Conservation (phyloP, 1,140 invertebrate species). For the Leptonema lineaticorne region DNA sequence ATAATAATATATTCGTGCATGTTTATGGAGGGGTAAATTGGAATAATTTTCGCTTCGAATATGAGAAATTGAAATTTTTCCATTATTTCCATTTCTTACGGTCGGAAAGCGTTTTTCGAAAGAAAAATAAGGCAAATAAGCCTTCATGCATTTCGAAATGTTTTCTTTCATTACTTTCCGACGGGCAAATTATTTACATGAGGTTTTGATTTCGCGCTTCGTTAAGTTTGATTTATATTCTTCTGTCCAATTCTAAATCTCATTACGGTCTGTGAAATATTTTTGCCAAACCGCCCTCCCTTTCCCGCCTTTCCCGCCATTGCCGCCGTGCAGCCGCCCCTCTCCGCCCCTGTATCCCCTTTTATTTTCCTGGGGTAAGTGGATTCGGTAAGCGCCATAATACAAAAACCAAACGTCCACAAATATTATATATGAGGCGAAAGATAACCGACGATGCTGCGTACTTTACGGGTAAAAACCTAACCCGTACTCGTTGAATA, state of each 20-base stretch:
- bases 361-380: conserved; percentile 14
- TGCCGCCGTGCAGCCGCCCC: too few relatives aligned
- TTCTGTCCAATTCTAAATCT: conserved; percentile 19
- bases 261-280: conserved; percentile 14
- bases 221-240: conserved; percentile 18
- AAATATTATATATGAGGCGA: conserved; percentile 1
- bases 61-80: too few relatives aligned
- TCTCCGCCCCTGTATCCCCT: too few relatives aligned
- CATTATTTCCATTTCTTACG: too few relatives aligned
- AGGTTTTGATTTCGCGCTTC: conserved; percentile 19
- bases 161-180: conserved; percentile 17
- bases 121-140: neutral
- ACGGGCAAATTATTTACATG: conserved; percentile 19
- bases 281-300: too few relatives aligned
- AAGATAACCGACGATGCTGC: conserved; percentile 1
- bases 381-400: conserved; percentile 16
- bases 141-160: conserved; percentile 9
- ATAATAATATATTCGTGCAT: too few relatives aligned
- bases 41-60: too few relatives aligned
- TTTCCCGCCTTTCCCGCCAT: too few relatives aligned
- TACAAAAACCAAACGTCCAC: conserved; percentile 6
- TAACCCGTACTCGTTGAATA: too few relatives aligned
- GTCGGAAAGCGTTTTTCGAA: too few relatives aligned
- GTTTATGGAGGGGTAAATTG: too few relatives aligned
- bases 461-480: too few relatives aligned